These are phyloP conservation scores for Tetramorium simillimum DNA, from an alignment of 1,140 invertebrate species.

Conservation along the genomic window DNA sequence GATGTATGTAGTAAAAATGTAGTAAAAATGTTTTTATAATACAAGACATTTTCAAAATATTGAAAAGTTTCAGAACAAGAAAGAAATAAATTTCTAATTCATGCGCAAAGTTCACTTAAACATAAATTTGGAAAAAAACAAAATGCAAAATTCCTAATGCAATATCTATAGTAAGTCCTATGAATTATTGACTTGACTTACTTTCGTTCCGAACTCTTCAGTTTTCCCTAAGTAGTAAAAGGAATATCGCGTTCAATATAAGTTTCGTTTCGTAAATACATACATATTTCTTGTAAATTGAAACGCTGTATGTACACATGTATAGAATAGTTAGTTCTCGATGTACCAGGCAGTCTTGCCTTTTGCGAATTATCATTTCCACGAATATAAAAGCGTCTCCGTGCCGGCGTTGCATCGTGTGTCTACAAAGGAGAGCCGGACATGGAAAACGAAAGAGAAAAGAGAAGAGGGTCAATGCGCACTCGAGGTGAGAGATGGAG, in stretches of 20 bases:
- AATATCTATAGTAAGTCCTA: neutral
- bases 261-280: neutral
- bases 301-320: slow-evolving; percentile 61
- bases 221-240: neutral
- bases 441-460: neutral
- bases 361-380: slow-evolving; percentile 65
- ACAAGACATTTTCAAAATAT: neutral
- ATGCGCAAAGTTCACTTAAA: neutral
- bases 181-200: neutral
- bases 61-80: neutral
- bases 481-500: neutral
- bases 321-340: slow-evolving; percentile 42
- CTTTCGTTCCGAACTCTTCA: neutral
- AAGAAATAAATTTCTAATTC: neutral
- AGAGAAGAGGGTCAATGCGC: slow-evolving; percentile 1
- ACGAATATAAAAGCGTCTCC: slow-evolving; percentile 66
- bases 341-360: slow-evolving; percentile 67
- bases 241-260: neutral
- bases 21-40: neutral
- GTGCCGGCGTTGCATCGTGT: slow-evolving; percentile 9
- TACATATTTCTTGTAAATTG: slow-evolving; percentile 4
- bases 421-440: slow-evolving; percentile 11
- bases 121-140: neutral
- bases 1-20: neutral
- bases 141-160: too few species aligned